Evolutionary conservation across 2,888 invertebrate genomes (phyloP), one percentile per base, ranked within the genome.

Genomic region (Diabrotica balteata): DNA sequence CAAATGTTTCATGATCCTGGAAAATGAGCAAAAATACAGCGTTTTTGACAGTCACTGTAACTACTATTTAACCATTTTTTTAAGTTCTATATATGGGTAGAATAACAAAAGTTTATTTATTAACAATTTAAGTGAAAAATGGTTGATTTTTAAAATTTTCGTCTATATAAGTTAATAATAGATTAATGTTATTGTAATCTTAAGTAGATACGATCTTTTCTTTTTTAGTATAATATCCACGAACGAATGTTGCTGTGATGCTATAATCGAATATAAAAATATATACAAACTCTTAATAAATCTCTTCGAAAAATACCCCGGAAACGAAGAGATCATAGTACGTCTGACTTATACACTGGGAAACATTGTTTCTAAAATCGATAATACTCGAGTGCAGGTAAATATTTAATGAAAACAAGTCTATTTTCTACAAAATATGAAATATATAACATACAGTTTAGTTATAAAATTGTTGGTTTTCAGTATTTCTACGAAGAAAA

Each of bases 291-390:
- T 88, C 44, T 85, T 91, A 73, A 81, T 92, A 49, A 85, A 86
- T 52, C 85, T 91, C 67, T 87, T 93, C 69, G 87, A 88, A 50
- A 89, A 89, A 79, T 91, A 91, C 81, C 87, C 89, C 2, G 87
- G 89, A 60, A 88, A 90, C 76, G 90, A 91, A 71, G 90, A 92
- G 73, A 88, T 93, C 62, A 88, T 92, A 62, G 91, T 93, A 60
- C 87, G 95, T 3, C 86, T 95, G 61, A 91, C 93, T 2, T 95
- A 94, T 82, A 92, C 93, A 70, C 86, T 95, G 53, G 95, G 95
- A 32, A 95, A 95, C 81, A 89, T 95, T 83, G 91, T 94, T 79
- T 93, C 94, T 22, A 90, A 90, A 74, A 90, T 90, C 77, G 91
- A 94, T 69, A 86, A 87, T 52, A 91, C 93, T 0, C 85, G 94